Conservation (phyloP, 2,797 vertebrate genomes). For the Margarornis squamiger region DNA sequence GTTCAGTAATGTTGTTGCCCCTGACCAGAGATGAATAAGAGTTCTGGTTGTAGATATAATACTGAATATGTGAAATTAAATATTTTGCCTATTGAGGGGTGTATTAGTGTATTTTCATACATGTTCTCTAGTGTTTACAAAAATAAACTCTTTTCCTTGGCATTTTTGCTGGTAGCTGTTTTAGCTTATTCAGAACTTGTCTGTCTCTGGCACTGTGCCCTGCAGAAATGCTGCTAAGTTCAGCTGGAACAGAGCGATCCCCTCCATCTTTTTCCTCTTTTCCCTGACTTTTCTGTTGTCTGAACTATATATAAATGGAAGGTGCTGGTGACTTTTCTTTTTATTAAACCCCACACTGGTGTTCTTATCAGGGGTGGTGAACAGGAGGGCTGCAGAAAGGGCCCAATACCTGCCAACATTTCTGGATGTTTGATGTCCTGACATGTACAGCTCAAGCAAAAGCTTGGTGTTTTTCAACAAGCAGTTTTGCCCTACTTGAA, state of each 20-base stretch:
- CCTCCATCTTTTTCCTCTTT: neutral
- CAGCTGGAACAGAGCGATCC: neutral
- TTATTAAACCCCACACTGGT: neutral
- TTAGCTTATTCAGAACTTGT: neutral
- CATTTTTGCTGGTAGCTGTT: neutral
- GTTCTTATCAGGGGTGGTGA: neutral
- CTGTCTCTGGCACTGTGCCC: neutral
- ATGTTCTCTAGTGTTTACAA: neutral
- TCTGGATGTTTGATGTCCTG: neutral
- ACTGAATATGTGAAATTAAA: neutral
- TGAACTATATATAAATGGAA: neutral
- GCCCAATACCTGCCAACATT: neutral
- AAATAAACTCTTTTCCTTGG: neutral
- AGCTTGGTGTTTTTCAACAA: neutral
- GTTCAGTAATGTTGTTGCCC: neutral
- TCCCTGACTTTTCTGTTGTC: neutral
- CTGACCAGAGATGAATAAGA: neutral
- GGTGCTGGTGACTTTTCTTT: neutral
- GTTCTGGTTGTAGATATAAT: neutral
- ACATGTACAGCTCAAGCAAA: neutral
- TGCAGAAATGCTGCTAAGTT: neutral
- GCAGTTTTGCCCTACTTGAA: neutral
- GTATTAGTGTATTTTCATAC: neutral
- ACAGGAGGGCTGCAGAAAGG: neutral
- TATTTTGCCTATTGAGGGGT: neutral